phyloP scores from a whole-genome alignment of 2,888 invertebrate species.

The Lasius platythorax region DNA sequence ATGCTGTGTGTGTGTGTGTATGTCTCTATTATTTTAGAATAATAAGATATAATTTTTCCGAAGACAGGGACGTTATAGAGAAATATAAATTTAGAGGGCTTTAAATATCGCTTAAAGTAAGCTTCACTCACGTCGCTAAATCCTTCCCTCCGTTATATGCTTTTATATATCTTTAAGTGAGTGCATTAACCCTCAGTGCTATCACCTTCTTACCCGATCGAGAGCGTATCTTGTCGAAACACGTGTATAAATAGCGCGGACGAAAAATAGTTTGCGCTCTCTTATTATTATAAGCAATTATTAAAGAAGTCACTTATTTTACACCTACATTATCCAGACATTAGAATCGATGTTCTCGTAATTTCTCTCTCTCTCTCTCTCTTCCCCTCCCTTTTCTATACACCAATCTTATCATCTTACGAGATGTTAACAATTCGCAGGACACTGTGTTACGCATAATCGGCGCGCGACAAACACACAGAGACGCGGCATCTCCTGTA shows the following conservation, averaged over 20 bases:
- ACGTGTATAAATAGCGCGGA: constrained; percentile 36
- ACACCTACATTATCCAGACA: background rate
- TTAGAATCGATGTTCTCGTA: constrained; percentile 22
- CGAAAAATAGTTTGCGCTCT: constrained; percentile 43
- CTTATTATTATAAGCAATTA: constrained; percentile 38
- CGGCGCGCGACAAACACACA: constrained; percentile 62
- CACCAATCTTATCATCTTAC: background rate
- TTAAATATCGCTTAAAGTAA: background rate
- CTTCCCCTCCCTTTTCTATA: background rate
- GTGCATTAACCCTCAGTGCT: constrained; percentile 38
- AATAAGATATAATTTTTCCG: background rate
- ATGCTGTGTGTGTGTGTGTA: too few species aligned
- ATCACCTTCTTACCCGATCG: constrained; percentile 13
- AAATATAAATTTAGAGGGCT: background rate
- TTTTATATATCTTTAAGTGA: constrained; percentile 25
- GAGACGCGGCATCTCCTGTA: constrained; percentile 71
- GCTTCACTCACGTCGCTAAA: constrained; percentile 17
- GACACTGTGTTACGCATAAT: constrained; percentile 50
- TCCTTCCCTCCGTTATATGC: background rate
- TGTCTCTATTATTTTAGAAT: background rate
- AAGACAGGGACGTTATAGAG: background rate
- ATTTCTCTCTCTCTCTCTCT: background rate
- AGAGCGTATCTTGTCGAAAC: constrained; percentile 41
- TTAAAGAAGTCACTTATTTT: constrained; percentile 25
- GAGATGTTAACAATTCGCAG: constrained; percentile 53